Base-by-base conservation (phyloP, 2,113 vertebrate species). In the Callaeas wilsoni region DNA sequence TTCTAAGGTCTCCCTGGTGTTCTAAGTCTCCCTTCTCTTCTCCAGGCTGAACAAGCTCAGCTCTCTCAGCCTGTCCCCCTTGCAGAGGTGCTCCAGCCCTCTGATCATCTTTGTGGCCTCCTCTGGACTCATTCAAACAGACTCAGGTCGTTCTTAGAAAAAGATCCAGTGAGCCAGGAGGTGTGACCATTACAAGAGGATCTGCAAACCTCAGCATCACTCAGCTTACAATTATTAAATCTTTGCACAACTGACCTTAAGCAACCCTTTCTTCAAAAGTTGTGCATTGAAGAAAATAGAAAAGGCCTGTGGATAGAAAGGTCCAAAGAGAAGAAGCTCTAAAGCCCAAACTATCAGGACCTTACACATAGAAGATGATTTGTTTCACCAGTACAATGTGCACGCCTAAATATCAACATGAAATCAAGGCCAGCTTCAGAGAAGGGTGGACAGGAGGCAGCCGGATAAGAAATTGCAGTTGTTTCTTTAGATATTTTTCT, bases 141-240 rank as follows among this genome's bases (percentile, higher is more conserved):
- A 14, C 11, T 19, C 16, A 60, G 11, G 8, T 29, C 13, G 26
- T 33, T 69, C 22, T 21, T 7, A n/a, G 39, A 60, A 60, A 30
- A 23, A 75, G 10, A 25, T n/a, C 8, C 53, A 67, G 39, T 49
- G 27, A 71, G 21, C 7, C 16, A 75, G 13, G 6, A 73, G 2
- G 13, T 42, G 12, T 2, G 1, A 63, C 2, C 3, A 1, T 42
- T 13, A 12, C 23, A 84, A 64, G 11, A 49, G 27, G 4, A 46
- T 33, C 39, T 3, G 9, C 32, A 44, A 42, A 9, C 23, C 29
- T 84, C 42, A 78, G 18, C 35, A 74, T 42, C 16, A 39, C 15
- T 47, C 14, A 67, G 35, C 6, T 86, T 26, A 26, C 22, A 56
- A 32, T 26, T 44, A 57, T 39, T 41, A 62, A 39, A 15, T 57